These are phyloP conservation scores for Zhuqinia jingwanae DNA, from an alignment of 2,888 invertebrate species.

Conservation along the genomic window DNA sequence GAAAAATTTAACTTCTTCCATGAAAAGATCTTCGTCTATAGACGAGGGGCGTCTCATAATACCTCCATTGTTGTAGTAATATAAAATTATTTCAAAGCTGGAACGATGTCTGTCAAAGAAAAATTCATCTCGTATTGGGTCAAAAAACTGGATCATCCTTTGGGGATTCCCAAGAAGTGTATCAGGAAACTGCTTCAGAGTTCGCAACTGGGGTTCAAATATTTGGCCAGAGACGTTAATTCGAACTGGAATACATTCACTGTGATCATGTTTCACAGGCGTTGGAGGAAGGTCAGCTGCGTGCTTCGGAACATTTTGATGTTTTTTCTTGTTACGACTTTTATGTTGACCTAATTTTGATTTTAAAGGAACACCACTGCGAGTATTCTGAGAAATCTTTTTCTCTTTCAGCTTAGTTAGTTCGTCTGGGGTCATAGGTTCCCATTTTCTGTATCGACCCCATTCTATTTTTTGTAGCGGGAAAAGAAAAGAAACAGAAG, in stretches of 20 bases:
- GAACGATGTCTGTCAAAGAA: constrained; percentile 74
- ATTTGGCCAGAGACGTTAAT: constrained; percentile 70
- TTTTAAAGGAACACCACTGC: too few species aligned
- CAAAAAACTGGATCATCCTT: constrained; percentile 65
- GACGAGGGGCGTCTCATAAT: constrained; percentile 65
- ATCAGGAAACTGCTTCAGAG: constrained; percentile 66
- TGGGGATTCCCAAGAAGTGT: constrained; percentile 66
- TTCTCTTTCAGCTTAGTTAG: background rate
- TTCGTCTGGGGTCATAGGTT: background rate
- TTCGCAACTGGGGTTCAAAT: constrained; percentile 68
- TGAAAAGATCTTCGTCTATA: constrained; percentile 69
- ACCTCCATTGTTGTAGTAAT: constrained; percentile 76
- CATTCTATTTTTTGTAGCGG: too few species aligned
- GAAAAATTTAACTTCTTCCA: constrained; percentile 75
- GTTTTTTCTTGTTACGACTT: background rate
- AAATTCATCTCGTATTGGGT: constrained; percentile 67
- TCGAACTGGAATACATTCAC: constrained; percentile 46
- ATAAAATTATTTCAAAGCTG: constrained; percentile 74
- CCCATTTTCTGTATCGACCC: constrained; percentile 3
- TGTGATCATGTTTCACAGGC: constrained; percentile 29
- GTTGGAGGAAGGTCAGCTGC: background rate
- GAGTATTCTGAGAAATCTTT: background rate
- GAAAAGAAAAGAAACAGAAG: background rate
- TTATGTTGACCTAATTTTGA: too few species aligned
- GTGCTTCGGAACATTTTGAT: too few species aligned